Conservation (phyloP, 2,113 vertebrate genomes). For the Leuciscus idus region DNA sequence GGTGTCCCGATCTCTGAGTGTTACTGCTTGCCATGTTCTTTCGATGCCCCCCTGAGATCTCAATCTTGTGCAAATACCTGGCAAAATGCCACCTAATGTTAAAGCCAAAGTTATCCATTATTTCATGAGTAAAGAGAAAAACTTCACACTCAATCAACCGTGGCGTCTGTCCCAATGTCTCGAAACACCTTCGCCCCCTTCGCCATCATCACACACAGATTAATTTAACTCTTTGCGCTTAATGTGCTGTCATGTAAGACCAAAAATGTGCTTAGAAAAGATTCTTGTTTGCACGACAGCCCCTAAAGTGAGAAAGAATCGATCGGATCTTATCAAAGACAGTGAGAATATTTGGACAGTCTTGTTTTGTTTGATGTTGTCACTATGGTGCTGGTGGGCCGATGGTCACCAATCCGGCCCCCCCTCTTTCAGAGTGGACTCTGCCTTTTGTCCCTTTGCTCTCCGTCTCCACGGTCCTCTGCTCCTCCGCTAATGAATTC, state of each 20-base stretch:
- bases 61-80: constrained; percentile 63
- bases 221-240: not conserved
- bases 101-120: constrained; percentile 79
- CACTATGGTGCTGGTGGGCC: constrained; percentile 3
- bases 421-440: constrained; percentile 66
- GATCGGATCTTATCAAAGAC: constrained; percentile 14
- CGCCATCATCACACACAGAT: constrained; percentile 44
- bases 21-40: constrained; percentile 52
- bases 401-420: constrained; percentile 47
- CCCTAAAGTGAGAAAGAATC: not conserved
- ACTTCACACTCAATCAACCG: constrained; percentile 75
- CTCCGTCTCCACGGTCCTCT: constrained; percentile 77
- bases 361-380: constrained; percentile 29
- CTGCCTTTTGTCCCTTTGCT: constrained; percentile 70
- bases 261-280: not conserved
- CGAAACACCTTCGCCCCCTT: constrained; percentile 49
- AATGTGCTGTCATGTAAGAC: not conserved
- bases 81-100: constrained; percentile 72
- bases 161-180: constrained; percentile 67
- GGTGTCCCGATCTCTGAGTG: constrained; percentile 29
- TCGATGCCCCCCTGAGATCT: constrained; percentile 39
- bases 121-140: constrained; percentile 77
- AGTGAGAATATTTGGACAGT: not conserved
- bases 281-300: not conserved
- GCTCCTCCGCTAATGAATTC: constrained; percentile 82